phyloP scores from a whole-genome alignment of 2,113 vertebrate genomes.

The Sisor rabdophorus region DNA sequence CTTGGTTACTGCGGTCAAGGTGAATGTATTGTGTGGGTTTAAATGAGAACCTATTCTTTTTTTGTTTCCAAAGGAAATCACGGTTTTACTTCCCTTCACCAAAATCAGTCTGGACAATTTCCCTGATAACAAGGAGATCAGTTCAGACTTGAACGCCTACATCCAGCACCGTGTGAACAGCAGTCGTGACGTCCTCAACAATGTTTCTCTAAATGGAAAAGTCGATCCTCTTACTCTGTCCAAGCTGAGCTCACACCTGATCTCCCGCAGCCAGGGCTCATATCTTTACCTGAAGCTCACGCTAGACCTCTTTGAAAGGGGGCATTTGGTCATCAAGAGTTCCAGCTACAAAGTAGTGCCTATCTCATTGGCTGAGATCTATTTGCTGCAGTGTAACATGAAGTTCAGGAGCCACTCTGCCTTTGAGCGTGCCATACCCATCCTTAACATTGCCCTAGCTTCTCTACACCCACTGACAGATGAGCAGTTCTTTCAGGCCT shows the following conservation, averaged over 20 bases:
- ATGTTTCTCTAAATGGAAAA: slow-evolving; percentile 92
- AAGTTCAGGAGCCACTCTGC: slow-evolving; percentile 92
- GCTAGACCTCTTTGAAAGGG: slow-evolving; percentile 91
- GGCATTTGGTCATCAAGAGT: slow-evolving; percentile 95
- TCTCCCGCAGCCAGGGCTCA: slow-evolving; percentile 89
- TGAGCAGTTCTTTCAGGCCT: slow-evolving; percentile 92
- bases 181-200: slow-evolving; percentile 90
- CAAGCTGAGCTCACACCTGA: slow-evolving; percentile 92
- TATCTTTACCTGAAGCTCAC: slow-evolving; percentile 96
- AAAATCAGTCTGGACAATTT: slow-evolving; percentile 86
- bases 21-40: background rate
- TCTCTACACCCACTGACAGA: slow-evolving; percentile 96
- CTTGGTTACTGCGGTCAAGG: background rate
- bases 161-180: slow-evolving; percentile 85
- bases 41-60: slow-evolving; percentile 4
- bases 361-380: slow-evolving; percentile 91
- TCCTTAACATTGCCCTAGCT: slow-evolving; percentile 87
- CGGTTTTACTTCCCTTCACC: slow-evolving; percentile 77
- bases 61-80: slow-evolving; percentile 76
- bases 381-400: slow-evolving; percentile 98
- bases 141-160: slow-evolving; percentile 85
- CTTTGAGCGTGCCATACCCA: slow-evolving; percentile 86
- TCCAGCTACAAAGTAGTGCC: slow-evolving; percentile 97
- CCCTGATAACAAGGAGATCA: slow-evolving; percentile 82
- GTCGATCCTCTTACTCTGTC: slow-evolving; percentile 80